Conservation (phyloP, 2,888 invertebrate genomes). For the Slavum lentiscoides region DNA sequence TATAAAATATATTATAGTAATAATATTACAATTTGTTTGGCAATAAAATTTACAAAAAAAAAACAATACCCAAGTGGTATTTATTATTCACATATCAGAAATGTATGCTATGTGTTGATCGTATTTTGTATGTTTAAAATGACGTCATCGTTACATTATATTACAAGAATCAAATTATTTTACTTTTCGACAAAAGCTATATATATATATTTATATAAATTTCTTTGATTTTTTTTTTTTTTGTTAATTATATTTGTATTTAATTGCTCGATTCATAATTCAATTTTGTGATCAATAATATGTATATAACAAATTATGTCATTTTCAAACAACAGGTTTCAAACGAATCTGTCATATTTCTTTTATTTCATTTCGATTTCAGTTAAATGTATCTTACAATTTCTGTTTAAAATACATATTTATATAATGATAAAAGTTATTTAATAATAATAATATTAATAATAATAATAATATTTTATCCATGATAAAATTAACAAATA, state of each 20-base stretch:
- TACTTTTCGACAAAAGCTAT: background rate
- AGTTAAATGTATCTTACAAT: background rate
- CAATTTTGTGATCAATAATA: too few species aligned
- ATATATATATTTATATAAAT: background rate
- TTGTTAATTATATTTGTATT: background rate
- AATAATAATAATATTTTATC: background rate
- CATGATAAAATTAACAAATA: background rate
- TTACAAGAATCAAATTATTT: background rate
- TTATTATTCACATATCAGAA: background rate
- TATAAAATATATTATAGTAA: slow-evolving; percentile 16
- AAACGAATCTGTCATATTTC: too few species aligned
- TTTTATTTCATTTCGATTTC: background rate
- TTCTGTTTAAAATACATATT: background rate
- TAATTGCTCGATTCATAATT: too few species aligned
- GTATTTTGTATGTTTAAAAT: slow-evolving; percentile 1
- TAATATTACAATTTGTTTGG: slow-evolving; percentile 14
- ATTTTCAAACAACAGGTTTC: background rate
- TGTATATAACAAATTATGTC: background rate
- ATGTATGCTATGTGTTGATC: background rate
- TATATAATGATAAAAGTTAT: background rate
- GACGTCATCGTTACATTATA: background rate
- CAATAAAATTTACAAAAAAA: background rate
- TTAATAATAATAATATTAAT: slow-evolving; percentile 1
- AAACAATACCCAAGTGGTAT: background rate
- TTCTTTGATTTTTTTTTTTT: slow-evolving; percentile 4